These are phyloP conservation scores for Dryococelus australis DNA, from an alignment of 2,888 invertebrate genomes.

Conservation along the genomic window DNA sequence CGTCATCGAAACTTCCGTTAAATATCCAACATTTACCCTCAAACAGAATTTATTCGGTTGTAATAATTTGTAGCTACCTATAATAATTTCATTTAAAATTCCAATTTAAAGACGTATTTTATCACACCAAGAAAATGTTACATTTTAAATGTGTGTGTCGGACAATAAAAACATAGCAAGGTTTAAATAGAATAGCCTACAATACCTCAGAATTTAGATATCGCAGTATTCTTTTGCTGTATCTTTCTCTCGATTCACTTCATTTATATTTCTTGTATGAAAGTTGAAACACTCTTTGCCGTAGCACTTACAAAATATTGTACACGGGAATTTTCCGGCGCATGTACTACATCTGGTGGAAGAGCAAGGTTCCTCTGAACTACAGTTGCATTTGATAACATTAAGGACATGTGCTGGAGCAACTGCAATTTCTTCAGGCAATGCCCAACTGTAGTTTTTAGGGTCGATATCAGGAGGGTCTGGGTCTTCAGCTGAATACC, in stretches of 20 bases:
- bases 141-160: not conserved
- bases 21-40: no score
- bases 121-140: not conserved
- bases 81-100: no score
- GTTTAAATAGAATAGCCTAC: conserved; percentile 19
- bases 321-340: conserved; percentile 6
- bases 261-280: conserved; percentile 7
- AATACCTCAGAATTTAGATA: not conserved
- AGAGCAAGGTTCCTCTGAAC: conserved; percentile 24
- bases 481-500: conserved; percentile 19
- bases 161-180: not conserved
- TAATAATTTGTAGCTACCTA: no score
- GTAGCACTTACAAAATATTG: conserved; percentile 21
- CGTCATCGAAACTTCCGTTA: no score
- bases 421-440: not conserved
- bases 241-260: conserved; percentile 12
- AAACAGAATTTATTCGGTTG: no score
- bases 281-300: conserved; percentile 19
- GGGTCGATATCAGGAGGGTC: not conserved
- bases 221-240: not conserved
- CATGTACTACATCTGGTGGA: conserved; percentile 21
- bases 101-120: not conserved
- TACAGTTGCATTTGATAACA: conserved; percentile 23
- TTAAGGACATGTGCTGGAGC: not conserved
- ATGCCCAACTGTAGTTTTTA: conserved; percentile 23